Base-by-base conservation (phyloP, 2,797 vertebrate species). In the Kryptopterus vitreolus region DNA sequence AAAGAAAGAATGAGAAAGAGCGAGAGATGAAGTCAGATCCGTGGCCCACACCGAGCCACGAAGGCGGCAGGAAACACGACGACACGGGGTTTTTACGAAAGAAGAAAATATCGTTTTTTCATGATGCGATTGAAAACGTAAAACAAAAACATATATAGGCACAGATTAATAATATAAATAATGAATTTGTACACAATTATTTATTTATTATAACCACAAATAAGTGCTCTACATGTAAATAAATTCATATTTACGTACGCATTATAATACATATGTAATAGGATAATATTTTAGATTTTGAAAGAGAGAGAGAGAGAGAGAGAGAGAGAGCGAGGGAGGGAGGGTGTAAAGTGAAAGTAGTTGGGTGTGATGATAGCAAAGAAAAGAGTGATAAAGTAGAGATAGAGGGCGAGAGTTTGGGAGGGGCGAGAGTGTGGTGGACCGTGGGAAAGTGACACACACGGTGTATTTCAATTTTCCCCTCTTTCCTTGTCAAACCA, bases 381-480 rank as follows among this genome's bases (percentile, higher is more conserved):
- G 24, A 68, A 38, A 5, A 18, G 58, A 26, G 15, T 57, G 1
- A 59, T 18, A 22, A 71, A 63, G 8, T 11, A 43, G 12, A 29
- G 29, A 22, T 11, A 53, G 48, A 38, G 31, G 24, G 12, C 29
- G n/a, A 75, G 69, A 46, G 31, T 16, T n/a, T 11, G 55, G 62
- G 10, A 71, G 62, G 26, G 48, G n/a, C 13, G 18, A 52, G 26
- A 85, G 82, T 48, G 80, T 78, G 85, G 85, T 48, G 81, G 84
- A 72, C 86, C 84, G 90, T 92, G 91, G 89, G 91, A 92, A 92
- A 89, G 83, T 89, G 87, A 87, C 89, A 89, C 88, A 88, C 53
- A 35, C n/a, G n/a, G 29, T 50, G 29, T 8, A 1, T 81, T 73
- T 84, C 22, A 58, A 26, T 59, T 8, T 69, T 76, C 72, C 75